Evolutionary conservation across 1,140 invertebrate species (phyloP).

Genomic region (Leucophenga varia): DNA sequence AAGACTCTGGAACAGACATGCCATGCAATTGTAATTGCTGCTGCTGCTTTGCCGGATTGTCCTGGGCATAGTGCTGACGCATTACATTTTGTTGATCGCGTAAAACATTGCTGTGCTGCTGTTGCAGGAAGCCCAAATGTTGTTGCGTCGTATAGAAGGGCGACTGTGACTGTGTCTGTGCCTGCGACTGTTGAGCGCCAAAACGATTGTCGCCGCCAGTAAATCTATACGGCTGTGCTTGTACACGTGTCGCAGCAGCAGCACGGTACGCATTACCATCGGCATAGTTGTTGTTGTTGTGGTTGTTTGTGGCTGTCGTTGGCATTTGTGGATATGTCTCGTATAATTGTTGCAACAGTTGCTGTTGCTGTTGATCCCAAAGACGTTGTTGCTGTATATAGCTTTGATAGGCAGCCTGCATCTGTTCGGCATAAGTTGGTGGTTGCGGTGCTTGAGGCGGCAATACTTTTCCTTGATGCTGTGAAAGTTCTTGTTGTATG

Average conservation of each 20-base stretch:
- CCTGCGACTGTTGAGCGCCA: neutral
- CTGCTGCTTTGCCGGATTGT: conserved; percentile 20
- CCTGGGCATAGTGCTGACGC: conserved; percentile 36
- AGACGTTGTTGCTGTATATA: conserved; percentile 36
- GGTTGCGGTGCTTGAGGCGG: neutral
- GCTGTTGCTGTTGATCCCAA: conserved; percentile 42
- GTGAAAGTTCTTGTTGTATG: too few species aligned
- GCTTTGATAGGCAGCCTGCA: conserved; percentile 38
- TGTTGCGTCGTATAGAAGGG: conserved; percentile 34
- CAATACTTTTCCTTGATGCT: too few species aligned
- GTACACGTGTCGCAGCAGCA: conserved; percentile 16
- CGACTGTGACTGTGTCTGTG: conserved; percentile 1
- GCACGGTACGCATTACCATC: conserved; percentile 3
- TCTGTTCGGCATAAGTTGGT: conserved; percentile 38
- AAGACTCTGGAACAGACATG: conserved; percentile 26
- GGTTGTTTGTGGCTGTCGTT: neutral
- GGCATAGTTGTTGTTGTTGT: conserved; percentile 8
- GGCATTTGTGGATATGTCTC: conserved; percentile 19
- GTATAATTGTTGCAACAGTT: conserved; percentile 36
- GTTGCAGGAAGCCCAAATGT: conserved; percentile 39
- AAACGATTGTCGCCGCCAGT: conserved; percentile 1
- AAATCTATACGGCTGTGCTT: neutral
- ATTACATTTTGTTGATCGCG: conserved; percentile 38
- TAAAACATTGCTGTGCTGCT: conserved; percentile 34
- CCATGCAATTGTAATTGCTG: conserved; percentile 27